These are phyloP conservation scores for Epizoanthus stellaris DNA, from an alignment of 92 coral and sea anemone genomes.

Conservation along the genomic window DNA sequence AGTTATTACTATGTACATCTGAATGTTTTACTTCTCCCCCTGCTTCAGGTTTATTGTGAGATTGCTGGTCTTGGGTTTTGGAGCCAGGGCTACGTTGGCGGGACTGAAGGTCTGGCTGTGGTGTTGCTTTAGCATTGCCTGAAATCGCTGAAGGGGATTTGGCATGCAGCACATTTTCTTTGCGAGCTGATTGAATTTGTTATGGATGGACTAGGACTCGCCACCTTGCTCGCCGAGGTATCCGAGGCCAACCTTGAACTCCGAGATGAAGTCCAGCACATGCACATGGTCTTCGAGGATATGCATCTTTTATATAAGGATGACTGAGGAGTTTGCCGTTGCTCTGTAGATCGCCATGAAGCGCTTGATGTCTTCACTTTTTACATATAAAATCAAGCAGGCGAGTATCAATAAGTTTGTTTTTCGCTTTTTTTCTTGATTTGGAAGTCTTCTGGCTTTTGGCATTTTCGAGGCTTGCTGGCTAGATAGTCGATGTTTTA, in stretches of 20 bases:
- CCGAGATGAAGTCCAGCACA: slow-evolving; percentile 10
- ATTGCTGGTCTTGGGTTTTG: slow-evolving; percentile 14
- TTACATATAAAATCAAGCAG: not conserved
- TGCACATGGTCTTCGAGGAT: slow-evolving; percentile 39
- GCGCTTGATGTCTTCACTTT: slow-evolving; percentile 34
- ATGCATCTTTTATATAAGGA: slow-evolving; percentile 47
- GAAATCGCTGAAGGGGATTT: slow-evolving; percentile 26
- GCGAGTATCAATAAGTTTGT: not conserved
- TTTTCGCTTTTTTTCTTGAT: not conserved
- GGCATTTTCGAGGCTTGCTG: not conserved
- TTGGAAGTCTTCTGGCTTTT: not conserved
- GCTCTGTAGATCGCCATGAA: slow-evolving; percentile 43
- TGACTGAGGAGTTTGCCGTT: slow-evolving; percentile 33
- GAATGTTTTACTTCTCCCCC: not conserved
- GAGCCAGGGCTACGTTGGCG: slow-evolving; percentile 11
- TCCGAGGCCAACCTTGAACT: slow-evolving; percentile 41
- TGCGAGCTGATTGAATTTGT: slow-evolving; percentile 26
- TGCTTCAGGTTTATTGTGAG: not conserved
- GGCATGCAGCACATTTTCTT: slow-evolving; percentile 23
- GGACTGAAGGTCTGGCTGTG: slow-evolving; percentile 39
- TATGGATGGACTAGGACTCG: slow-evolving; percentile 19
- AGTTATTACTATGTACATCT: too few species aligned
- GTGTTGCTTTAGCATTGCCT: slow-evolving; percentile 30
- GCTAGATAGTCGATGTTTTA: too few species aligned
- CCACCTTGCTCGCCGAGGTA: slow-evolving; percentile 45